Evolutionary conservation across 2,113 vertebrate species (phyloP), one percentile per base, ranked within the genome.

Genomic region (Phrynocephalus versicolor): DNA sequence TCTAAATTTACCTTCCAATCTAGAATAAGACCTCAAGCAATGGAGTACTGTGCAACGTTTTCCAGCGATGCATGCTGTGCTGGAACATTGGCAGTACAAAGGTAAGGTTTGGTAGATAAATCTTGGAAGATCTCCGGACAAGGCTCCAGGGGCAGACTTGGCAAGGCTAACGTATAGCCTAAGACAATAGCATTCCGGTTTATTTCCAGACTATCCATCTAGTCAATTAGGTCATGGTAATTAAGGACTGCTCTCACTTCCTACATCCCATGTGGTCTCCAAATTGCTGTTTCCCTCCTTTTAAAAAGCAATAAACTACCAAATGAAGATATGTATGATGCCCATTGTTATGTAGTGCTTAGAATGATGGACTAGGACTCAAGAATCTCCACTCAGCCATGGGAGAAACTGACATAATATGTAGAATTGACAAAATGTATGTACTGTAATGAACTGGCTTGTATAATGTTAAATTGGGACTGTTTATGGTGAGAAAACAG

Each of bases 41-140:
- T 25, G 45, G 55, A 82, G 51, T 37, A 23, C 39, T 64, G n/a
- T n/a, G n/a, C n/a, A n/a, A 71, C 14, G 8, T 45, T 65, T 83
- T 35, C 25, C 30, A 33, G 16, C 58, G 8, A 64, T 41, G 72
- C 57, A 6, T 71, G n/a, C 70, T 23, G 37, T 23, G 2, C 65
- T 6, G 30, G 80, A 57, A 71, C 80, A 71, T 71, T 71, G 35
- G 41, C 64, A 55, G 79, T 33, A 23, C 37, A 75, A 83, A 65
- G 37, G 39, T 75, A 75, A 83, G 82, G 58, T 35, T 19, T 83
- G 58, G 45, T 51, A 75, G 58, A 65, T 83, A 75, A 75, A 64
- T 25, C 39, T 51, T 83, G 60, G 21, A 37, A 75, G 82, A 83
- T n/a, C 25, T 65, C 30, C 75, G 82, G 72, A 45, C 64, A 33